A percentile compares a stretch with the other conserved stretches of the same genome.
Evolutionary conservation across 2,888 invertebrate species (phyloP).

Genomic region (Campoplex capitator): DNA sequence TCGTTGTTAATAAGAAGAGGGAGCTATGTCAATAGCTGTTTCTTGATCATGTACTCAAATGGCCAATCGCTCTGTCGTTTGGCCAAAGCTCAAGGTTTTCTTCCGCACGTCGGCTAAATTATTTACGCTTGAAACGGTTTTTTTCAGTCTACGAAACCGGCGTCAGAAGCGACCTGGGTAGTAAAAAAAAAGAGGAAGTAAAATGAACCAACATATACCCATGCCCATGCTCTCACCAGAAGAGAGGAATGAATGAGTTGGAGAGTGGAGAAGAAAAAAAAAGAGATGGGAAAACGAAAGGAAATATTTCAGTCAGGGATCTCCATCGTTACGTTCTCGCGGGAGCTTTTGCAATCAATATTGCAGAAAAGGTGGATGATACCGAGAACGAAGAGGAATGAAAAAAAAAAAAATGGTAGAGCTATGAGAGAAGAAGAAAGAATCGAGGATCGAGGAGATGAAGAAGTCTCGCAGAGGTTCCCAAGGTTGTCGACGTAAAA

Average conservation of each 20-base stretch:
- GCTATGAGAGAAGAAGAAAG: constrained; percentile 53
- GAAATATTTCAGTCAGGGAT: constrained; percentile 65
- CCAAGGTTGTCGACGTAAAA: constrained; percentile 1
- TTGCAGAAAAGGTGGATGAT: constrained; percentile 78
- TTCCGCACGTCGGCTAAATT: constrained; percentile 59
- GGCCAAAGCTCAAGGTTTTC: constrained; percentile 16
- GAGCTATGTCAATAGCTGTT: neutral
- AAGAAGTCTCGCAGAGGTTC: constrained; percentile 41
- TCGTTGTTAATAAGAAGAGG: neutral
- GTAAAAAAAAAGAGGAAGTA: constrained; percentile 25
- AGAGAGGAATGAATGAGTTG: constrained; percentile 61
- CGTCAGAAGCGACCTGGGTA: constrained; percentile 38
- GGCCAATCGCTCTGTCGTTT: constrained; percentile 10
- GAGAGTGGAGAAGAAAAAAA: constrained; percentile 18
- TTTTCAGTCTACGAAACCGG: constrained; percentile 52
- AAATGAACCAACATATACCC: constrained; percentile 15
- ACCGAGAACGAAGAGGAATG: constrained; percentile 55
- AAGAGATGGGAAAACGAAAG: constrained; percentile 33
- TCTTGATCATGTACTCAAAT: neutral
- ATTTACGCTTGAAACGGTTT: constrained; percentile 65
- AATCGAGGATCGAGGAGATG: constrained; percentile 50
- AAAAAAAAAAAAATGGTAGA: constrained; percentile 41
- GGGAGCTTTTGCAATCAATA: constrained; percentile 80
- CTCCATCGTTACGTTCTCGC: constrained; percentile 75
- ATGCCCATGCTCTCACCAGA: neutral